Evolutionary conservation across 2,113 vertebrate species (phyloP).

Genomic region (Misgurnus anguillicaudatus): DNA sequence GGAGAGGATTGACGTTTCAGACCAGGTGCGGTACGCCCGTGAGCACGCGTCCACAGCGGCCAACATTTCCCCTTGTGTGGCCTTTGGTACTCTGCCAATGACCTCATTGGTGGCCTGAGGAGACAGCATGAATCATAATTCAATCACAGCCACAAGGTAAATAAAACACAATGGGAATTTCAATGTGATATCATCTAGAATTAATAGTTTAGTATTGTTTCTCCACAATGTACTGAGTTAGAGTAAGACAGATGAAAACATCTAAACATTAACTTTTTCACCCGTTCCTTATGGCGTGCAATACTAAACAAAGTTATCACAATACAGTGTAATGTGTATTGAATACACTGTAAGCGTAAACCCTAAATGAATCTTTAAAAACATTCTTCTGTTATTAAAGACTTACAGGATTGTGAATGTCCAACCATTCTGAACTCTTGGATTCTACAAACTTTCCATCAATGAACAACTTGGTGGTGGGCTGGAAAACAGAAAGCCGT

Average conservation of each 20-base stretch:
- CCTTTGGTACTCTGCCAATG: conserved; percentile 85
- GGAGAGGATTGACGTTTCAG: conserved; percentile 88
- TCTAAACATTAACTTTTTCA: too few relatives aligned
- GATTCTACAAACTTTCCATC: conserved; percentile 95
- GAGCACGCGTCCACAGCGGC: conserved; percentile 88
- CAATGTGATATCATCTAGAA: not conserved
- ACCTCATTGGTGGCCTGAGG: conserved; percentile 91
- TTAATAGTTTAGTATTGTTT: not conserved
- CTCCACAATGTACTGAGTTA: not conserved
- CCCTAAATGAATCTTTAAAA: too few relatives aligned
- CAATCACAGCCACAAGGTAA: not conserved
- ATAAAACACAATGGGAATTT: not conserved
- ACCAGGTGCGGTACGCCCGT: conserved; percentile 83
- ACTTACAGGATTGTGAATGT: conserved; percentile 90
- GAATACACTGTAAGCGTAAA: too few relatives aligned
- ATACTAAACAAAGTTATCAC: too few relatives aligned
- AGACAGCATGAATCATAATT: conserved; percentile 17
- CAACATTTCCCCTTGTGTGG: conserved; percentile 91
- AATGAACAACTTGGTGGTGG: conserved; percentile 95
- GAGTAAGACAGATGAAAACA: too few relatives aligned
- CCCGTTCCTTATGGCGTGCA: too few relatives aligned
- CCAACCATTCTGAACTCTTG: conserved; percentile 90
- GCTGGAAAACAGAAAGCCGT: conserved; percentile 65
- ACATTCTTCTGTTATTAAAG: not conserved
- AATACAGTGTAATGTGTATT: too few relatives aligned